Base-by-base conservation (phyloP, 2,797 vertebrate genomes). In the Sebastes cheni region DNA sequence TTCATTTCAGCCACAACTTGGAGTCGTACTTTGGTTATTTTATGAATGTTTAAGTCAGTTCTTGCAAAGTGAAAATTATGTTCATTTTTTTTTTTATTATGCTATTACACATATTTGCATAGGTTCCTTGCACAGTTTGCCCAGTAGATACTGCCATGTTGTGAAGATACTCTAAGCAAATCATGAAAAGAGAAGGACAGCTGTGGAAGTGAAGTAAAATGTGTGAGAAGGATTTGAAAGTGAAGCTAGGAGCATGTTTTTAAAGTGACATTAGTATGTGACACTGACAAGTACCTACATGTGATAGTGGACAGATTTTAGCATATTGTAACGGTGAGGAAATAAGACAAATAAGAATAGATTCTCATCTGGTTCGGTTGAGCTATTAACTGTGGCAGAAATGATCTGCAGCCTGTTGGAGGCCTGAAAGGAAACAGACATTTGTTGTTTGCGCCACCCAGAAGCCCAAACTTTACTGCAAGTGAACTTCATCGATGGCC, bases 161-260 rank as follows among this genome's bases (percentile, higher is more conserved):
- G 23, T 62, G n/a, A 68, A 18, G 23, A 20, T 29, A 32, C 29
- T 54, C 9, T 12, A n/a, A 59, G 58, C 6, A 36, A 55, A n/a
- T 66, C 10, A 3, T 55, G 11, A 34, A 68, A 68, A 46, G 22
- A 34, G 18, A 67, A 54, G 16, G 67, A 68, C 18, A 66, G 8
- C 34, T 66, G 56, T 67, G 80, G 60, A 78, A 36, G 67, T 75
- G 46, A 81, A 74, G 67, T 13, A 8, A 13, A 67, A 14, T 29
- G 34, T 72, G 22, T 29, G 25, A 60, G 42, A 79, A 46, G 23
- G 16, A 62, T 52, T 25, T 64, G 27, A 76, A 85, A 65, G 60
- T 67, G 20, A 77, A 36, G 29, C 29, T 12, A 30, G 46, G 54
- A 69, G 52, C 6, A 27, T 67, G 23, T 71, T 60, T 69, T 46